Evolutionary conservation across 2,888 invertebrate species (phyloP).

Genomic region (Portevinia maculata): DNA sequence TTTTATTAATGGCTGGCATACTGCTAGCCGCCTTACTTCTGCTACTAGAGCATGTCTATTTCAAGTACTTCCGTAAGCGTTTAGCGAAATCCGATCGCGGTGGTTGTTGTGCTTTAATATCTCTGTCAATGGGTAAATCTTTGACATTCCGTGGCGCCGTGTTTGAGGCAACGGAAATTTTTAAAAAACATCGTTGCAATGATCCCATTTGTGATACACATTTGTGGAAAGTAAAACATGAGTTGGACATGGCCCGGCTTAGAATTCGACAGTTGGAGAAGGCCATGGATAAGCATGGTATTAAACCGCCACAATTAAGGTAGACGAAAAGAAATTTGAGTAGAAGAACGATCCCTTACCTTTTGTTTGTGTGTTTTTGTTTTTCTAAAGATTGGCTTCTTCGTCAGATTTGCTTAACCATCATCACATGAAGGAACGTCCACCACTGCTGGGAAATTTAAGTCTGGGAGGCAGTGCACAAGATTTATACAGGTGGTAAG

Average conservation of each 20-base stretch:
- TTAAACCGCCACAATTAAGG: conserved; percentile 89
- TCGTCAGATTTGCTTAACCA: conserved; percentile 86
- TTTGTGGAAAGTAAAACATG: conserved; percentile 95
- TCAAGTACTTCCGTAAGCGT: conserved; percentile 94
- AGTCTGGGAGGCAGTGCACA: conserved; percentile 83
- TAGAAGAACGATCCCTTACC: neutral
- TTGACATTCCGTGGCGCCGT: conserved; percentile 92
- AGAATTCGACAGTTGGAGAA: conserved; percentile 93
- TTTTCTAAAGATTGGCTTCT: conserved; percentile 84
- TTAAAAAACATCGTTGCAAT: conserved; percentile 89
- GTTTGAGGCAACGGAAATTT: conserved; percentile 90
- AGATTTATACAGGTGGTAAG: conserved; percentile 84
- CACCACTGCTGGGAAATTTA: conserved; percentile 83
- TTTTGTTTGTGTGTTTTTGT: neutral
- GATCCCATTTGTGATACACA: conserved; percentile 92
- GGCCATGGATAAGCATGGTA: conserved; percentile 92
- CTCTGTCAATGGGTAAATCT: conserved; percentile 93
- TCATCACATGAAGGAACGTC: conserved; percentile 84
- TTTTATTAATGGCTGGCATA: conserved; percentile 97
- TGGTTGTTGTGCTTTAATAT: conserved; percentile 96
- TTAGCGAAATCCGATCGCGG: conserved; percentile 94
- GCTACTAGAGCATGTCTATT: conserved; percentile 96
- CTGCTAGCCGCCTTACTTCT: conserved; percentile 94
- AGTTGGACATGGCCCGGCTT: conserved; percentile 93
- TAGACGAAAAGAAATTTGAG: conserved; percentile 75